Base-by-base conservation (phyloP, 2,888 invertebrate species). In the Frankliniella fusca region DNA sequence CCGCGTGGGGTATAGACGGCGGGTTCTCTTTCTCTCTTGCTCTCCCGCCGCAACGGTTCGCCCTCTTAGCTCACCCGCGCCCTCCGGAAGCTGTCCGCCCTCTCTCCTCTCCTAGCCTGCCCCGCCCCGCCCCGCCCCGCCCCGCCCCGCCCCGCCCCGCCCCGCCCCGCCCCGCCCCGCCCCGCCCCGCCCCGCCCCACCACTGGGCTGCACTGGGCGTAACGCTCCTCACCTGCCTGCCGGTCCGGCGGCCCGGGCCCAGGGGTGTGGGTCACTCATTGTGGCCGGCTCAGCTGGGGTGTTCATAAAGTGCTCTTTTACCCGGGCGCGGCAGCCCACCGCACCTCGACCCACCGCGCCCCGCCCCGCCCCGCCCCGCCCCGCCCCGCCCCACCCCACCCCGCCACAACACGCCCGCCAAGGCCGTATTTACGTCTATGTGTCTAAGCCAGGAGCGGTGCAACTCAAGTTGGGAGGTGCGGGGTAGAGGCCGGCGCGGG, bases 221-320 rank as follows among this genome's bases (percentile, higher is more conserved):
- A 38, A 2, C 38, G 38, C 38, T 38, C 38, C 38, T 38, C 20
- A 12, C 15, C 54, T 54, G 54, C 20, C 54, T 54, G 54, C 20
- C 54, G 15, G 54, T 54, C 7, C 70, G 70, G 9, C 23, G 9
- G 70, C 70, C n/a, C 9, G 23, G 70, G 8, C 23, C 50, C 54
- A 54, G 54, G 54, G 54, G 15, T 54, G 54, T 18, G 54, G 15
- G 61, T 85, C 85, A 86, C 86, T 86, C 85, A 86, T 85, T 85
- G 85, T 61, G n/a, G n/a, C 18, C 61, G 61, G 61, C n/a, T 61
- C 61, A 61, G 61, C 61, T 61, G 61, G 18, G 61, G 61, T n/a
- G 20, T 61, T 61, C 61, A 61, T 61, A 61, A 61, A 61, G 15
- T 61, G 61, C 61, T 61, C 61, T 61, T 61, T 61, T 61, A 61